Conservation (phyloP, 1,140 invertebrate genomes). For the Hylaeus volcanicus region DNA sequence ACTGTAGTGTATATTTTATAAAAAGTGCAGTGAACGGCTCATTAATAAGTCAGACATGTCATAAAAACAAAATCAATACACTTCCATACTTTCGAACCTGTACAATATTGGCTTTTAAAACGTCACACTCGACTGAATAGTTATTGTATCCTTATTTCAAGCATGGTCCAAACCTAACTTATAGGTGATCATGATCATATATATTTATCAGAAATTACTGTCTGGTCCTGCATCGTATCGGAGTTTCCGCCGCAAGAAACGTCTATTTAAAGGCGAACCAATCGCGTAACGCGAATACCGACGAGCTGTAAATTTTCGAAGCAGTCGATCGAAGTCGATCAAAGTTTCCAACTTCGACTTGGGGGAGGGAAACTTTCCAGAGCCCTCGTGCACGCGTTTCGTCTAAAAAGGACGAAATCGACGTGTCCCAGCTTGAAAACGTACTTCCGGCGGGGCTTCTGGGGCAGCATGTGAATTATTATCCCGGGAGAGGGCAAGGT, state of each 20-base stretch:
- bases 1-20: too few species aligned
- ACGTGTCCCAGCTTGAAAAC: constrained; percentile 17
- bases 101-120: too few species aligned
- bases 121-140: too few species aligned
- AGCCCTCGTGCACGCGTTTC: neutral
- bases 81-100: too few species aligned
- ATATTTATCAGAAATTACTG: neutral
- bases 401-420: constrained; percentile 19
- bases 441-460: constrained; percentile 21
- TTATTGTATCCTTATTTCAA: too few species aligned
- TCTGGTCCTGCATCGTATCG: neutral
- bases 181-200: too few species aligned
- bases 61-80: too few species aligned
- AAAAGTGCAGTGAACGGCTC: too few species aligned
- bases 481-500: constrained; percentile 6
- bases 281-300: neutral
- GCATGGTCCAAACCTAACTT: too few species aligned
- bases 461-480: constrained; percentile 17
- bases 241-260: neutral
- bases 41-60: too few species aligned
- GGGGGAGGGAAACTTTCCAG: constrained; percentile 12
- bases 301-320: constrained; percentile 1
- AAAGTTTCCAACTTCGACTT: constrained; percentile 16
- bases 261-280: neutral
- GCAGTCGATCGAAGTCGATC: constrained; percentile 33